These are phyloP conservation scores for Odontocolon sp. DNA, from an alignment of 2,888 invertebrate genomes.

Conservation along the genomic window DNA sequence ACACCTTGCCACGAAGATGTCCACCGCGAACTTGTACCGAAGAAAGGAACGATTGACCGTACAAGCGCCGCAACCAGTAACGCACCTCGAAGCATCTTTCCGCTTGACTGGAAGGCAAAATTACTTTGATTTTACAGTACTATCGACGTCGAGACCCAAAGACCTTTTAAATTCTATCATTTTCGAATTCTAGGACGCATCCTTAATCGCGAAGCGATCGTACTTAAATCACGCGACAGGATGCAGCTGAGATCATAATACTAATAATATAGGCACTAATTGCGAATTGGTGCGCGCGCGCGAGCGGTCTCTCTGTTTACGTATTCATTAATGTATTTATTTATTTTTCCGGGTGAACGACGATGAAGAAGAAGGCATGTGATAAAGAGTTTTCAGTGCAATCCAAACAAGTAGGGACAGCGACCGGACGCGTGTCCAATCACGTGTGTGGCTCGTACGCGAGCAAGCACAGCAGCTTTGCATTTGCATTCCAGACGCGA, in stretches of 20 bases:
- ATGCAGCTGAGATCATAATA: no score
- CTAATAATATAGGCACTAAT: no score
- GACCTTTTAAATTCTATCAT: no score
- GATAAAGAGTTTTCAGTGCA: constrained; percentile 16
- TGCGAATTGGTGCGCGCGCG: no score
- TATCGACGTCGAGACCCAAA: no score
- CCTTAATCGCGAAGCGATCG: no score
- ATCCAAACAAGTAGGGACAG: background rate
- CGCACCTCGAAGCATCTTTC: constrained; percentile 17
- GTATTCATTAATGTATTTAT: no score
- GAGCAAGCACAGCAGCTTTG: constrained; percentile 47
- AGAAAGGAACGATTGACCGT: background rate
- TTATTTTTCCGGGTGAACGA: background rate
- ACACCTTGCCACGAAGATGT: constrained; percentile 16
- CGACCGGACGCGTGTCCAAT: constrained; percentile 64
- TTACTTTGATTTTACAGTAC: no score
- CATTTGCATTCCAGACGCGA: constrained; percentile 72
- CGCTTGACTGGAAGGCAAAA: background rate
- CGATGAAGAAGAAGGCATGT: constrained; percentile 18
- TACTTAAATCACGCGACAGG: no score
- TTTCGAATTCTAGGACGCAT: no score
- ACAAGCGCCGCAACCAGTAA: constrained; percentile 4
- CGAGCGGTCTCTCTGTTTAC: no score
- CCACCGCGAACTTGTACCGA: background rate
- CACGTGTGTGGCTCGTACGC: constrained; percentile 63